Conservation (phyloP, 2,888 invertebrate genomes). For the Lasioglossum calceatum region DNA sequence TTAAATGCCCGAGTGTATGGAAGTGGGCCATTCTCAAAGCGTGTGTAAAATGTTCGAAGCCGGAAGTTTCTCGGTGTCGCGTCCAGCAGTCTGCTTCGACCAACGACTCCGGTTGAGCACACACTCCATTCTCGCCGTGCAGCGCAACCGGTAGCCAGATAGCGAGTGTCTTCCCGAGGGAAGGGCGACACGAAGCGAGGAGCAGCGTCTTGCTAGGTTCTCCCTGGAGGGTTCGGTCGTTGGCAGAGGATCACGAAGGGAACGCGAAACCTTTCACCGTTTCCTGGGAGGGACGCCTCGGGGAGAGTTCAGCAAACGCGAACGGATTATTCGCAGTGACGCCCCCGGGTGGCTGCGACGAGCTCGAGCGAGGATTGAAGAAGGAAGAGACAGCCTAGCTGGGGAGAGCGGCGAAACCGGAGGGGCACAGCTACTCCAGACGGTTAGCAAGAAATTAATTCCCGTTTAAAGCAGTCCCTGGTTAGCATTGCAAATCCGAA, state of each 20-base stretch:
- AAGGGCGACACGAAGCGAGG: slow-evolving; percentile 1
- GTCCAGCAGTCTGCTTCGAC: neutral
- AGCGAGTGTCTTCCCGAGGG: neutral
- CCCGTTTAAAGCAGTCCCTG: slow-evolving; percentile 82
- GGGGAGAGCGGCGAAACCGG: slow-evolving; percentile 50
- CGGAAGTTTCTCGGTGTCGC: neutral
- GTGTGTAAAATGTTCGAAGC: neutral
- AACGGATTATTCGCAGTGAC: slow-evolving; percentile 78
- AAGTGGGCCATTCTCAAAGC: neutral
- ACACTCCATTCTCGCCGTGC: neutral
- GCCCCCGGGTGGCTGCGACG: slow-evolving; percentile 47
- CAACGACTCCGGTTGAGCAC: neutral
- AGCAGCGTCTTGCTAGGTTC: slow-evolving; percentile 27
- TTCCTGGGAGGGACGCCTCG: slow-evolving; percentile 58
- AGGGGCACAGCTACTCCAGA: slow-evolving; percentile 76
- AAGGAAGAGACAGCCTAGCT: slow-evolving; percentile 52
- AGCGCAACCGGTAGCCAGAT: slow-evolving; percentile 8
- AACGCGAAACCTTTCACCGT: slow-evolving; percentile 56
- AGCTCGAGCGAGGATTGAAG: slow-evolving; percentile 42
- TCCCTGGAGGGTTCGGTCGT: slow-evolving; percentile 12
- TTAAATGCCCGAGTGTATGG: neutral
- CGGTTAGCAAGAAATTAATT: slow-evolving; percentile 83
- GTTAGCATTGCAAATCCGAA: slow-evolving; percentile 83
- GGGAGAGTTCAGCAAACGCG: slow-evolving; percentile 68
- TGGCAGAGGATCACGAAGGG: slow-evolving; percentile 15